Conservation (phyloP, 2,888 invertebrate genomes). For the Crioceris asparagi region DNA sequence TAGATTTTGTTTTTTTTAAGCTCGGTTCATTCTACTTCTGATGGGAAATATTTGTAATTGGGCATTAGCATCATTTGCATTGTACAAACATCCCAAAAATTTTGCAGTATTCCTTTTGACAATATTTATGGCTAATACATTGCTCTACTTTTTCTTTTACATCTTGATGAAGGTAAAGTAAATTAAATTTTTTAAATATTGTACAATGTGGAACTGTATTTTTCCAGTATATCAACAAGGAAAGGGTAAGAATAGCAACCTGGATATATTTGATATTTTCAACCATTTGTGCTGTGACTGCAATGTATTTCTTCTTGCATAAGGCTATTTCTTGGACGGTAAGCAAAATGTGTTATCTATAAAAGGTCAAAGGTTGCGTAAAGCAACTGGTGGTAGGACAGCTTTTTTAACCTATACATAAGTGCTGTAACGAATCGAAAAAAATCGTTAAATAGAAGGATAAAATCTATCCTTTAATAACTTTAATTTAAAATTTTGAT, state of each 20-base stretch:
- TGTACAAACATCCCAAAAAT: conserved; percentile 52
- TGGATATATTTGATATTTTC: conserved; percentile 54
- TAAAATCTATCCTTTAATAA: too few relatives aligned
- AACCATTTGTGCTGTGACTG: conserved; percentile 53
- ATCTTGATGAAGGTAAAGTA: conserved; percentile 65
- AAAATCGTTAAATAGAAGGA: too few relatives aligned
- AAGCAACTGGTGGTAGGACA: too few relatives aligned
- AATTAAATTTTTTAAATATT: background rate
- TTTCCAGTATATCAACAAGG: conserved; percentile 49
- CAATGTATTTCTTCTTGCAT: conserved; percentile 62
- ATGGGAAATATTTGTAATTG: conserved; percentile 54
- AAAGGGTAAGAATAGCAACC: conserved; percentile 52
- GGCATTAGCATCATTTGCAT: conserved; percentile 55
- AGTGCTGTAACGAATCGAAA: too few relatives aligned
- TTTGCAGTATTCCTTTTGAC: conserved; percentile 71
- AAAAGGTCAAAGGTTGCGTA: too few relatives aligned
- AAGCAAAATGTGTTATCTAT: conserved; percentile 30
- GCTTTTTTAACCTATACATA: too few relatives aligned
- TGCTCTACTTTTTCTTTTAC: conserved; percentile 72
- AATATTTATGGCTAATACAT: conserved; percentile 72
- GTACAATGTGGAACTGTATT: conserved; percentile 2
- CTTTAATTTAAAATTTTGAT: too few relatives aligned
- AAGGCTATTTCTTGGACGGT: conserved; percentile 60
- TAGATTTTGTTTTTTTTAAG: conserved; percentile 24
- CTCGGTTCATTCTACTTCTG: conserved; percentile 46